Evolutionary conservation across 1,140 invertebrate species (phyloP), one percentile per base, ranked within the genome.

Genomic region (Samia ricini): DNA sequence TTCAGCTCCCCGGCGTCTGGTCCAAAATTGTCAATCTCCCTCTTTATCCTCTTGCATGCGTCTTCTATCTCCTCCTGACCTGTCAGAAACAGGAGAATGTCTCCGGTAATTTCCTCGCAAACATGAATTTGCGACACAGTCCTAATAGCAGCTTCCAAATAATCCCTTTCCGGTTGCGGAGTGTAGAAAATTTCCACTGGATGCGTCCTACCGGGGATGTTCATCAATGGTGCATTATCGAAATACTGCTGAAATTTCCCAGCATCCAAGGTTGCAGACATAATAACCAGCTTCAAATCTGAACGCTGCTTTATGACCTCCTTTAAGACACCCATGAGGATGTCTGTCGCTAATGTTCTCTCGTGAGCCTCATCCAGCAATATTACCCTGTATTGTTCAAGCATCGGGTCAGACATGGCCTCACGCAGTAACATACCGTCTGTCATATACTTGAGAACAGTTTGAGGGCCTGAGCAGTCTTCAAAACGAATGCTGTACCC

Each of bases 401-500:
- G 88, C 94, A 99, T 96, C 0, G 99, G 99, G 91, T 99, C 98
- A 4, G 98, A 99, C 99, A 99, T 99, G 0, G 97, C 99, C 92
- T 99, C 99, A 61, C 99, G 92, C 21, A 99, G 91, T 81, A 99
- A 94, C 99, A 99, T 99, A 98, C 99, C 99, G 84, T 99, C 99
- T 10, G 99, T 99, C 96, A 99, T 98, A 84, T 99, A 99, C 81
- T 96, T 95, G 0, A 96, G 89, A 48, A 99, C 91, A 0, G 99
- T 99, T 86, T 97, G 98, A 0, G 97, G 92, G 15, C 97, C 98
- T 20, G 98, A 99, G 78, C 98, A 99, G 91, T 99, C 99, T 91
- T 99, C 99, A 88, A 99, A 99, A 93, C 99, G 96, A 77, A 99
- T 99, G 77, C 96, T 99, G 86, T 99, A 99, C 63, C 99, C 99